phyloP scores from a whole-genome alignment of 2,797 vertebrate genomes.

The Meriones psammophilus region DNA sequence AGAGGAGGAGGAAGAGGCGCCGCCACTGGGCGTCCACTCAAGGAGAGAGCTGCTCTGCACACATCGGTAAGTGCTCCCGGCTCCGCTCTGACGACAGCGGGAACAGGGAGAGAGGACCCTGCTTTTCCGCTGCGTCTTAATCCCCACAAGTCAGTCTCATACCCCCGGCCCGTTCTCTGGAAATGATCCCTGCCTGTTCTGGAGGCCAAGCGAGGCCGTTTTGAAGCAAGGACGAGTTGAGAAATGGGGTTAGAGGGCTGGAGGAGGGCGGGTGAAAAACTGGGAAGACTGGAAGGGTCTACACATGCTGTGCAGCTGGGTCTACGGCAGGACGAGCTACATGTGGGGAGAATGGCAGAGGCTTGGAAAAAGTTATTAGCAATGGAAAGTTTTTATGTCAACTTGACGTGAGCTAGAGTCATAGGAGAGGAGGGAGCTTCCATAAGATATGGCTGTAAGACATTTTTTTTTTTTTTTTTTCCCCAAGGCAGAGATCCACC shows the following conservation, averaged over 20 bases:
- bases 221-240: neutral
- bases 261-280: neutral
- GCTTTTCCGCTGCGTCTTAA: neutral
- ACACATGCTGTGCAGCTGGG: neutral
- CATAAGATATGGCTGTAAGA: too few species aligned
- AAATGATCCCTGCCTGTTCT: neutral
- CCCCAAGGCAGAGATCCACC: too few species aligned
- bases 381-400: neutral
- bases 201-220: neutral
- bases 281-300: neutral
- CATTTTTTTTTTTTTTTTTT: too few species aligned
- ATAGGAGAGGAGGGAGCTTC: neutral
- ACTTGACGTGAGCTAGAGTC: neutral
- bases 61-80: neutral
- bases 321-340: neutral
- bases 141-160: neutral
- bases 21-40: neutral
- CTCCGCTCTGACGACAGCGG: neutral
- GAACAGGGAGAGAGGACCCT: neutral
- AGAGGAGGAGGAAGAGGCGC: neutral
- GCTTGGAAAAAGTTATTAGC: neutral
- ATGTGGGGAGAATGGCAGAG: neutral
- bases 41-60: neutral
- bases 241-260: neutral
- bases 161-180: neutral